Percentiles rank a stretch among this genome's conserved stretches.
Conservation (phyloP, 2,113 vertebrate genomes). For the Loxodonta africana region DNA sequence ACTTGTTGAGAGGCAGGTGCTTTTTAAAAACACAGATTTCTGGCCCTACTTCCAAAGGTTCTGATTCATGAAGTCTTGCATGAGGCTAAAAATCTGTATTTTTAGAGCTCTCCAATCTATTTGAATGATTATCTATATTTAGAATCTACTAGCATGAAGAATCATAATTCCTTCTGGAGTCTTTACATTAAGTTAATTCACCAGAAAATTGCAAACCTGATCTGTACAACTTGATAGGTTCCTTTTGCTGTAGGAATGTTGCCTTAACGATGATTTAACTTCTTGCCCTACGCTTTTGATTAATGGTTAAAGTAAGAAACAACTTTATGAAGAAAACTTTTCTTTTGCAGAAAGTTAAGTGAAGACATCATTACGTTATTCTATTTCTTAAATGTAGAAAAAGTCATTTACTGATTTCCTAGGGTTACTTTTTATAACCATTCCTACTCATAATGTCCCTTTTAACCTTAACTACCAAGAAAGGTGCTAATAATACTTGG, state of each 20-base stretch:
- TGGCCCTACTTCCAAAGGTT: background rate
- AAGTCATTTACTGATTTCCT: background rate
- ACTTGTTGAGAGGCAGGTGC: accelerated
- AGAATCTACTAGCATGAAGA: background rate
- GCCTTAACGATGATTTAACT: background rate
- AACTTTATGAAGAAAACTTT: background rate
- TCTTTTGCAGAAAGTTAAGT: background rate
- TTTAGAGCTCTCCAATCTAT: background rate
- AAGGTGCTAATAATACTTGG: background rate
- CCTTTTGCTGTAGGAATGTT: background rate
- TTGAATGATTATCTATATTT: background rate
- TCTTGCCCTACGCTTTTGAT: background rate
- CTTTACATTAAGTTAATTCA: background rate
- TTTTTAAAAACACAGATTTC: constrained; percentile 4
- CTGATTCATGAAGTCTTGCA: background rate
- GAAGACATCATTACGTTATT: background rate
- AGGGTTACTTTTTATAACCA: background rate
- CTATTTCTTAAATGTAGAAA: background rate
- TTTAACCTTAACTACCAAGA: background rate
- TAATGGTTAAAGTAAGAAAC: background rate
- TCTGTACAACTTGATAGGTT: too few relatives aligned
- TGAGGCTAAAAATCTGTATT: background rate
- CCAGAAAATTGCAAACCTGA: background rate
- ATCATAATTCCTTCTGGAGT: background rate
- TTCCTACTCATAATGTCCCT: background rate